Evolutionary conservation across 2,888 invertebrate genomes (phyloP).

Genomic region (Drosophila villosipedis): DNA sequence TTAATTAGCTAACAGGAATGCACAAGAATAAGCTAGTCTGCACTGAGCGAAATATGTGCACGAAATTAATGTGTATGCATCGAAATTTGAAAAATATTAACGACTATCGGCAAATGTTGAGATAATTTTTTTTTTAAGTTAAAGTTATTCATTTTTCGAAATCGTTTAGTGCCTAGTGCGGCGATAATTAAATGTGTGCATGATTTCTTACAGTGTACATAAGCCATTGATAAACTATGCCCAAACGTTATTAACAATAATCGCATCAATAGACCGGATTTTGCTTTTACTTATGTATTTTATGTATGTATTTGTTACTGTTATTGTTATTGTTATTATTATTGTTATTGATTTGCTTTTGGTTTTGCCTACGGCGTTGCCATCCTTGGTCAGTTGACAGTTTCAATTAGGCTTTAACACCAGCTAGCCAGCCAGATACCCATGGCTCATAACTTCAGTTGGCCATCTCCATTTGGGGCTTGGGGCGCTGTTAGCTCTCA

Average conservation of each 20-base stretch:
- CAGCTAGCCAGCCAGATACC: constrained; percentile 9
- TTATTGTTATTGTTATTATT: not conserved
- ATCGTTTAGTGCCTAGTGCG: not conserved
- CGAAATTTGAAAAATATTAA: not conserved
- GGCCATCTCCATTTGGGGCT: constrained; percentile 39
- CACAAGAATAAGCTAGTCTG: not conserved
- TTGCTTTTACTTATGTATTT: not conserved
- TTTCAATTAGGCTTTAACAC: constrained; percentile 66
- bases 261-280: constrained; percentile 38
- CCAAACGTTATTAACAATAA: constrained; percentile 39
- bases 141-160: not conserved
- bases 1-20: constrained; percentile 35
- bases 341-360: constrained; percentile 2
- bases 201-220: constrained; percentile 17
- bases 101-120: not conserved
- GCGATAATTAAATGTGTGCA: not conserved
- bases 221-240: constrained; percentile 15
- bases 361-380: constrained; percentile 29
- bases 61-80: not conserved
- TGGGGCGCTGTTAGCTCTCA: constrained; percentile 67
- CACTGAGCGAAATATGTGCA: not conserved
- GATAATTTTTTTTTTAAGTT: not conserved
- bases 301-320: constrained; percentile 7
- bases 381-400: constrained; percentile 52
- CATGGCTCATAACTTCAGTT: constrained; percentile 26